Conservation (phyloP, 2,888 invertebrate genomes). For the Steinernema scapterisci region DNA sequence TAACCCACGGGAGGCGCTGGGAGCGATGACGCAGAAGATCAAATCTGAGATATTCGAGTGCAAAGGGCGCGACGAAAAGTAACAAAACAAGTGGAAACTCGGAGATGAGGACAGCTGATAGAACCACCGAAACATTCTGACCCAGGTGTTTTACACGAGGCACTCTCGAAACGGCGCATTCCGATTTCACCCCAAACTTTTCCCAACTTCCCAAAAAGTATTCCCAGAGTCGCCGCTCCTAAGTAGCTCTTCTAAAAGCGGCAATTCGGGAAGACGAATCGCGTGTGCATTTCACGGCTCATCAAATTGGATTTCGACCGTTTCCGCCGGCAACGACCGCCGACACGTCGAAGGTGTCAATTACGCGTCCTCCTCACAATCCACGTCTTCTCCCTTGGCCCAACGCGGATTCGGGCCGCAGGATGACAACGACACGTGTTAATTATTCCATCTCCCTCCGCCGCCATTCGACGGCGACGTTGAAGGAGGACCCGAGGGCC, state of each 20-base stretch:
- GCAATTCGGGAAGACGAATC: neutral
- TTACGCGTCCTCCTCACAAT: neutral
- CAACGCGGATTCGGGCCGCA: neutral
- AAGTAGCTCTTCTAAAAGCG: neutral
- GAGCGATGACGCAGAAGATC: no score
- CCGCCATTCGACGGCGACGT: neutral
- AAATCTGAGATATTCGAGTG: no score
- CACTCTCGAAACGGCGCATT: no score
- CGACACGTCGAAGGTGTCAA: constrained; percentile 16
- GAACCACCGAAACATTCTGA: no score
- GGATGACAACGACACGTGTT: constrained; percentile 27
- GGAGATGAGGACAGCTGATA: no score
- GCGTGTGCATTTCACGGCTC: constrained; percentile 27
- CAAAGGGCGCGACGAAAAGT: no score
- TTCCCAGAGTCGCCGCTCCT: no score
- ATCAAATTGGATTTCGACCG: constrained; percentile 30
- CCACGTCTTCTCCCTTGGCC: neutral
- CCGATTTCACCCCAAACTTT: no score
- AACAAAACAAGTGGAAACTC: no score
- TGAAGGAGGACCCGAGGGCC: constrained; percentile 12
- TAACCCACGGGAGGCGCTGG: neutral
- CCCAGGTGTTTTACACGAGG: no score
- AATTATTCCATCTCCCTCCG: constrained; percentile 28
- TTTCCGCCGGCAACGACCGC: constrained; percentile 27
- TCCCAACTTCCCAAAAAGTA: no score